Evolutionary conservation across 2,113 vertebrate genomes (phyloP).

Genomic region (Nipponia nippon): DNA sequence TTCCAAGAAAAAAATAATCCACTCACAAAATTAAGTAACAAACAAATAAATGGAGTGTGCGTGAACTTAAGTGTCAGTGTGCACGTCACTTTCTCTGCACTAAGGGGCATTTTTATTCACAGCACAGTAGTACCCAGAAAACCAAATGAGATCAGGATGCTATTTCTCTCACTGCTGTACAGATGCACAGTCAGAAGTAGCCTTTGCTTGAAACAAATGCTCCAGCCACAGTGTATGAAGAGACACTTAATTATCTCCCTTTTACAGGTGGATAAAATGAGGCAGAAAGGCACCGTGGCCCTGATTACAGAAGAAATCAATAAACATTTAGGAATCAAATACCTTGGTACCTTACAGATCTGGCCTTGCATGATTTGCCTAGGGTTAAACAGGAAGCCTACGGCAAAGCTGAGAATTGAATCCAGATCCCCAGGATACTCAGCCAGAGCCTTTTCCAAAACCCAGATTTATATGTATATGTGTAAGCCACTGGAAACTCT

Average conservation of each 20-base stretch:
- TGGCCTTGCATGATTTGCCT: not conserved
- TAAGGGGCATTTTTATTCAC: not conserved
- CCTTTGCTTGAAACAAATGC: not conserved
- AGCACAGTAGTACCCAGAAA: not conserved
- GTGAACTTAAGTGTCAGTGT: not conserved
- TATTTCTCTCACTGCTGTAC: not conserved
- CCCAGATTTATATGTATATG: not conserved
- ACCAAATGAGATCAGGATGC: not conserved
- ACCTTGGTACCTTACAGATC: not conserved
- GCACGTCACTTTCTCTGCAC: not conserved
- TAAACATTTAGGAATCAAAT: not conserved
- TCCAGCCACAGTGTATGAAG: not conserved
- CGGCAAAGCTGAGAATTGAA: not conserved
- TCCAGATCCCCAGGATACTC: not conserved
- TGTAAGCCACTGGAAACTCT: slow-evolving; percentile 29
- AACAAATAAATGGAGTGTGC: not conserved
- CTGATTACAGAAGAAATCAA: not conserved
- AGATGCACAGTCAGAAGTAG: not conserved
- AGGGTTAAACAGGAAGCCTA: slow-evolving; percentile 18
- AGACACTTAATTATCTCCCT: not conserved
- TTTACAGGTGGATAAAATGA: not conserved
- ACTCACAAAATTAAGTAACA: not conserved
- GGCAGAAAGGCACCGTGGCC: not conserved
- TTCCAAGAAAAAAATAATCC: not conserved
- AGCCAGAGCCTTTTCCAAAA: slow-evolving; percentile 1